Evolutionary conservation across 1,140 invertebrate genomes (phyloP), one percentile per base, ranked within the genome.

Genomic region (Drosophila bocqueti): DNA sequence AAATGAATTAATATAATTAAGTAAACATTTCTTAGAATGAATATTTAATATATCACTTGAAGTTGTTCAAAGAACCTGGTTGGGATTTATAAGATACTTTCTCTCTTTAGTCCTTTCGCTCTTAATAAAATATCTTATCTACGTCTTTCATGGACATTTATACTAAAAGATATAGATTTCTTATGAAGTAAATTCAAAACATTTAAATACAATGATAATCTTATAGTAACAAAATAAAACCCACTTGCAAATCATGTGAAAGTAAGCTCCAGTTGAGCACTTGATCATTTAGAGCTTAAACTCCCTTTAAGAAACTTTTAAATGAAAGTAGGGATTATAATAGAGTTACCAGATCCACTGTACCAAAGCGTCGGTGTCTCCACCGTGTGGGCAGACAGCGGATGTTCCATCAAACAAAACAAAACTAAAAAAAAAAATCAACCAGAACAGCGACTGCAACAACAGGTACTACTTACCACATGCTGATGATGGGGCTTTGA

Each of bases 401-500:
- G 83, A 79, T 86, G 83, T 86, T 57, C 50, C 36, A 26, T 26
- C 54, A n/a, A 57, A 57, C 54, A 40, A 40, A 55, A 16, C 15
- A 15, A 31, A 31, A 31, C 6, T 6, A 29, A 31, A 36, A 1
- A 24, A 24, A 38, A 50, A 50, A 52, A 52, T 5, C 8, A 55
- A 1, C 34, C 52, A 55, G 54, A 57, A 57, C 54, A 40, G 64
- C 57, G 59, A 59, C 49, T 36, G 52, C 47, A 47, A 59, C 64
- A 75, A 69, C 50, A 57, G 61, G 46, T 65, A 73, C 69, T 63
- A 68, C 76, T 76, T 67, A 46, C 52, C 71, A 59, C 46, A 4
- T 63, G 71, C 66, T 74, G 76, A 79, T 89, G 84, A 84, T 84
- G 85, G 80, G 85, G 67, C 84, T 89, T 87, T 83, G 84, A 89